Base-by-base conservation (phyloP, 2,113 vertebrate species). In the Colossoma macropomum region DNA sequence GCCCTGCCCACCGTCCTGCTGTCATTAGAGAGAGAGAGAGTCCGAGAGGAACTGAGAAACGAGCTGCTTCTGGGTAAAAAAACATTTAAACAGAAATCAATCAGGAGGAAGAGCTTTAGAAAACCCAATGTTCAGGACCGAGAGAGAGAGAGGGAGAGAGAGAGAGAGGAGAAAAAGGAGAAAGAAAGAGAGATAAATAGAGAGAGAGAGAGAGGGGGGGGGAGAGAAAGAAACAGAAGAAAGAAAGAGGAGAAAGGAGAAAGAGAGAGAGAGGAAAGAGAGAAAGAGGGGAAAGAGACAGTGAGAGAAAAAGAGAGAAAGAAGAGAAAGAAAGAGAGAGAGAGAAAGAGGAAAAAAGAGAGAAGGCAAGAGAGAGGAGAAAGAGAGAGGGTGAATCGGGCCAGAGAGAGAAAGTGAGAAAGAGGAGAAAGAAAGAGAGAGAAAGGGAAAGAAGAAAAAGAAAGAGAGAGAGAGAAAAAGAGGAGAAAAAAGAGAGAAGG, bases 21-120 rank as follows among this genome's bases (percentile, higher is more conserved):
- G 95, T 94, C 93, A 96, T 77, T 71, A 79, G 23, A 59, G 79
- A 69, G 83, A 75, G 45, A 15, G 5, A 34, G 3, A 27, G 81
- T 28, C 13, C 65, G 19, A 72, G 50, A 23, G 28, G 71, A 70
- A 77, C 71, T 69, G 83, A 83, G 82, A 32, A 27, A 54, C 38
- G 78, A 9, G 52, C 60, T 13, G 17, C 60, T 66, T 70, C 56
- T 15, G 69, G 63, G 13, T 56, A 70, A 77, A 77, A 34, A 77
- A 48, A 27, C 50, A 52, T 7, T 19, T 52, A 71, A 1, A 27
- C 34, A 85, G 77, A 84, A 77, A 63, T 45, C 32, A 77, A 41
- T n/a, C 34, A 38, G 21, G 30, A 62, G 60, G 25, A 9, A 45
- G 59, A 63, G 32, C 4, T 0, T 27, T 13, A 27, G 75, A n/a